Base-by-base conservation (phyloP, 1,140 invertebrate species). In the Zophobas morio region DNA sequence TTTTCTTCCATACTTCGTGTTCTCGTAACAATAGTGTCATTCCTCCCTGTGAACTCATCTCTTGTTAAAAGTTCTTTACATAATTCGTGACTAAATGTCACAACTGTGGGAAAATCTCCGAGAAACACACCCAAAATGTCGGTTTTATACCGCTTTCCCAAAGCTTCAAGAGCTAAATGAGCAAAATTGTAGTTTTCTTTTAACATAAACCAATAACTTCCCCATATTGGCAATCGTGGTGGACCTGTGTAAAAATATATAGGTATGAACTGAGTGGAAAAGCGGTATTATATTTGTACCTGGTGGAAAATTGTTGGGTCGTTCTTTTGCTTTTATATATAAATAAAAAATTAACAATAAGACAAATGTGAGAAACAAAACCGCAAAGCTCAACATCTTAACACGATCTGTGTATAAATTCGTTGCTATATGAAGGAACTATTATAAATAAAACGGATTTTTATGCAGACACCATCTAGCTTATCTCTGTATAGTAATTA, bases 91-190 rank as follows among this genome's bases (percentile, higher is more conserved):
- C 70, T 73, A 36, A 66, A 36, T 1, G 71, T 70, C 1, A 70
- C 53, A 3, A 79, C 72, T 6, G 75, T 70, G 1, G 77, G 54
- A 34, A 8, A 20, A 39, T 73, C 46, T 4, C 79, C 79, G 3
- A 78, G 20, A 51, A 79, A 79, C 5, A 80, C 79, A 6, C 79
- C 79, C 8, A 80, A 39, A 51, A 80, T 53, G 53, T 80, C 73
- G 1, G 77, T 80, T 8, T 80, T 80, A 75, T 80, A 80, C 40
- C 76, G 75, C 63, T 79, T 70, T 0, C 40, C 40, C 39, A 80
- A 39, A 36, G 53, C 70, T 51, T 63, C 46, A 42, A 77, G 74
- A 1, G 54, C 72, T 20, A 76, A 53, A 46, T 80, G 74, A 47
- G 73, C 54, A 70, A 79, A 51, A 49, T 56, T 47, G 75, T 74